phyloP scores from a whole-genome alignment of 2,888 invertebrate genomes.

The Digitonthophagus gazella region DNA sequence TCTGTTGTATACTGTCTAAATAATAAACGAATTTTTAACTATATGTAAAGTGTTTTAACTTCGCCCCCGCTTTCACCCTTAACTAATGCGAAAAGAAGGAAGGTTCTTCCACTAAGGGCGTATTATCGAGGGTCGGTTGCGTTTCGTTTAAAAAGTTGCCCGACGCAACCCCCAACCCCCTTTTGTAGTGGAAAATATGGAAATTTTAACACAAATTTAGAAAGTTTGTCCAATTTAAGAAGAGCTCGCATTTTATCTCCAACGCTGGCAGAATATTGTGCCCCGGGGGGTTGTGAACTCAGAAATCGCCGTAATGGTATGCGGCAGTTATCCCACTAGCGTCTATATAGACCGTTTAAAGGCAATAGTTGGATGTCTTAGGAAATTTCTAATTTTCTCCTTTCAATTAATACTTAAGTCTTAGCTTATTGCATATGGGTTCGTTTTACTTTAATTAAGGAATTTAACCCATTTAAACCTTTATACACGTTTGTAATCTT shows the following conservation, averaged over 20 bases:
- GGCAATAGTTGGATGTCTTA: background rate
- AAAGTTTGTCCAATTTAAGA: background rate
- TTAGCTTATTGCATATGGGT: background rate
- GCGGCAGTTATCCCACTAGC: background rate
- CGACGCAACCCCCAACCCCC: background rate
- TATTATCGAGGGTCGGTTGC: background rate
- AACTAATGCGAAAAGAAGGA: background rate
- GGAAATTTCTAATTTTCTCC: background rate
- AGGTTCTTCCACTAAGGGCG: background rate
- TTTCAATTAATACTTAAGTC: background rate
- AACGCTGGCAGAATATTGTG: background rate
- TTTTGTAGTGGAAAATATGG: background rate
- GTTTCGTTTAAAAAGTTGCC: background rate
- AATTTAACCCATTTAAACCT: background rate
- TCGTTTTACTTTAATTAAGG: background rate
- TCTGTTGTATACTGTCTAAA: constrained; percentile 36
- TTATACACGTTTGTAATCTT: background rate
- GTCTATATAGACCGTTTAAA: background rate
- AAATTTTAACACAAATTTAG: background rate
- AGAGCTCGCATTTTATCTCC: background rate
- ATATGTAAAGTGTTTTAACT: constrained; percentile 2
- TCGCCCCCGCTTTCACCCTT: background rate
- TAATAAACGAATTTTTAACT: constrained; percentile 29
- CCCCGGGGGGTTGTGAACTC: background rate
- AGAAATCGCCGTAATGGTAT: background rate